Base-by-base conservation (phyloP, 1,140 invertebrate genomes). In the Laodelphax striatellus region DNA sequence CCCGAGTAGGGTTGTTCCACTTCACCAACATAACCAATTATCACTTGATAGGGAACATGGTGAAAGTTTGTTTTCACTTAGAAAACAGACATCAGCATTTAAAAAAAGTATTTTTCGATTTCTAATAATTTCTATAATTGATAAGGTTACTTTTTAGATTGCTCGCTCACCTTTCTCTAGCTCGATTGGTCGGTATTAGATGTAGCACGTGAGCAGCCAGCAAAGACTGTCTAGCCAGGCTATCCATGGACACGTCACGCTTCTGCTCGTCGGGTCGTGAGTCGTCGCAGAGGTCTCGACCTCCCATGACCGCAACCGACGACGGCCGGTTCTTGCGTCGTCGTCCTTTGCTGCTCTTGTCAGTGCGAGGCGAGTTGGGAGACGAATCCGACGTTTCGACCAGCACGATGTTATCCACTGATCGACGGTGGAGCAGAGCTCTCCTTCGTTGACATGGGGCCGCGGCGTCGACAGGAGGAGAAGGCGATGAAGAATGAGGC, bases 171-270 rank as follows among this genome's bases (percentile, higher is more conserved):
- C 84, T 82, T 75, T 88, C 84, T 65, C 85, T 75, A 57, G 86
- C 87, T 71, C 88, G 86, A 52, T 84, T 80, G 2, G 85, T 85
- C 16, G 88, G 87, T 68, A 90, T 88, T 58, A 89, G 77, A 73
- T 87, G 82, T 54, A 90, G 70, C 56, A 88, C 85, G 74, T 88
- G 85, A 62, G 86, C 86, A 57, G 85, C 86, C 65, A 88, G 75
- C 60, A 89, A 70, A 31, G 85, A 81, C 66, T 88, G 84, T 60
- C 83, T 79, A 16, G 83, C 86, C 61, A 87, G 75, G 70, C 82
- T 85, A 65, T 86, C 83, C 67, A 81, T 83, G 63, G 83, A 85
- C 6, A 78, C 77, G 60, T 64, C 62, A 10, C 61, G 38, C 10
- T 58, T 62, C 52, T 52, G 16, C 21, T 60, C 58, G 4, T 38